These are phyloP conservation scores for Sphecodes monilicornis DNA, from an alignment of 2,888 invertebrate species.

Conservation along the genomic window DNA sequence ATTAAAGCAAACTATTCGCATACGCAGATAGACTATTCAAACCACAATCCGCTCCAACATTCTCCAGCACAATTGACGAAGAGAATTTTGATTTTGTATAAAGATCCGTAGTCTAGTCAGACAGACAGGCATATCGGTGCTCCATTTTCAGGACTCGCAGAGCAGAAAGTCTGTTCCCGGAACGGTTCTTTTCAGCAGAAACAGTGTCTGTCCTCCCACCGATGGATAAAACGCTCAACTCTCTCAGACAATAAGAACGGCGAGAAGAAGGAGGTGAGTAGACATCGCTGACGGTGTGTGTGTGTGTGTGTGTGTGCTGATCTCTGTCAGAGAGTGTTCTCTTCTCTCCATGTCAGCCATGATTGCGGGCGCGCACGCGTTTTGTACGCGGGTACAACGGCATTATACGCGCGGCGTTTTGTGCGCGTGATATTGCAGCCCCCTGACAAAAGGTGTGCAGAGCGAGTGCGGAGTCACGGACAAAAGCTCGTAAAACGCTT, in stretches of 20 bases:
- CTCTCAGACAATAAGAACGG: background rate
- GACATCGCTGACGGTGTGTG: background rate
- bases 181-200: background rate
- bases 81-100: background rate
- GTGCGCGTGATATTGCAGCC: conserved; percentile 47
- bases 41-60: too few relatives aligned
- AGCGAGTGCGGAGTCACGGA: conserved; percentile 22
- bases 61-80: too few relatives aligned
- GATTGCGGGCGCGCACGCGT: conserved; percentile 22
- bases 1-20: too few relatives aligned
- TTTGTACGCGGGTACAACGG: conserved; percentile 14
- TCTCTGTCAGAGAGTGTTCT: background rate
- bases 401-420: conserved; percentile 36
- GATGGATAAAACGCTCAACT: background rate
- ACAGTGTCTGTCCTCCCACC: conserved; percentile 1
- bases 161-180: background rate
- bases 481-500: conserved; percentile 65
- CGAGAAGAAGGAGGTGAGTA: background rate
- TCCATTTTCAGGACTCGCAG: background rate
- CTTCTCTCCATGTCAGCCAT: conserved; percentile 7
- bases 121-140: background rate
- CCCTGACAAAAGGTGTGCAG: conserved; percentile 50
- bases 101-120: background rate
- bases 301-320: too few relatives aligned
- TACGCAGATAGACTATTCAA: too few relatives aligned